These are phyloP conservation scores for Phylloscopus collybita DNA, from an alignment of 2,797 vertebrate species.

Conservation along the genomic window DNA sequence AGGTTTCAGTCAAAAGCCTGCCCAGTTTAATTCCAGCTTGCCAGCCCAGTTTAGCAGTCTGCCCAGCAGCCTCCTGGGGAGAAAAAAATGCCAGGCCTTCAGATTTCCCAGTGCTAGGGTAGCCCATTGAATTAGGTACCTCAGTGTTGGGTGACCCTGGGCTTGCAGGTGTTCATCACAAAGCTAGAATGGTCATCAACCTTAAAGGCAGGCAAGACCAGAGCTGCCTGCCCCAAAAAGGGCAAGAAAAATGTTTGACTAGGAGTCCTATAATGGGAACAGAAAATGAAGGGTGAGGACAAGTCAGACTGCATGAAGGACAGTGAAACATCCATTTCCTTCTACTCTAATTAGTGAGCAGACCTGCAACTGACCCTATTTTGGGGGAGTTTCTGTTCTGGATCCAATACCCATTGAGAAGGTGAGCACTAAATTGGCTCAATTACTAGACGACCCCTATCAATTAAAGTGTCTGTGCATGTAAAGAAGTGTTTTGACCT, in stretches of 20 bases:
- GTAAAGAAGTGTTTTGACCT: background rate
- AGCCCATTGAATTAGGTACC: background rate
- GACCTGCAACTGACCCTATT: background rate
- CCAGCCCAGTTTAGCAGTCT: constrained; percentile 1
- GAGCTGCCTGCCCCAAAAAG: background rate
- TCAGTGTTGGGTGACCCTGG: background rate
- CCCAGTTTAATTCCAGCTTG: background rate
- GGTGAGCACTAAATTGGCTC: background rate
- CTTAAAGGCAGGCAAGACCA: background rate
- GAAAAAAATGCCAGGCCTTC: background rate
- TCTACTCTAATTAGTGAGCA: background rate
- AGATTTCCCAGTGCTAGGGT: background rate
- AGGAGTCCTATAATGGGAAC: background rate
- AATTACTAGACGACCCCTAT: background rate
- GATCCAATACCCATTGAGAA: background rate
- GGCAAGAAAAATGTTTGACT: background rate
- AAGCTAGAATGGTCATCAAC: background rate
- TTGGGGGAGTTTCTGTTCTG: background rate
- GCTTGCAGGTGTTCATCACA: background rate
- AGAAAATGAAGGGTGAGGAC: background rate
- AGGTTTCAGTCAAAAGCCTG: constrained; percentile 43
- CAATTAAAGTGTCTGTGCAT: background rate
- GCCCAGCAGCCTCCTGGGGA: background rate
- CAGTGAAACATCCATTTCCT: background rate
- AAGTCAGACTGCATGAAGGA: background rate